Evolutionary conservation across 2,888 invertebrate species (phyloP).

Genomic region (Eurytoma adleriae): DNA sequence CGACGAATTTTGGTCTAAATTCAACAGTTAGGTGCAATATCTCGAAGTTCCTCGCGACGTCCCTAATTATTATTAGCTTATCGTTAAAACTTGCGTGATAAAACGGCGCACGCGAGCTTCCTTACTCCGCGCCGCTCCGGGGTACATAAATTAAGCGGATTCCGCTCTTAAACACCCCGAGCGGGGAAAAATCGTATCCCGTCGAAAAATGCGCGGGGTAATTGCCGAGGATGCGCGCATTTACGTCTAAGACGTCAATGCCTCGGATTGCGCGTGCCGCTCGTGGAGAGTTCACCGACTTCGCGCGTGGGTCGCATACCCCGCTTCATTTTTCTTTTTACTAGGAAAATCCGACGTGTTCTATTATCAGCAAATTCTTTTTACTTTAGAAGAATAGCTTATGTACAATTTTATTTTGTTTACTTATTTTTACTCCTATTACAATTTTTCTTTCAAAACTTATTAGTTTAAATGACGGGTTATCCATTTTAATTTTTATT

Average conservation of each 20-base stretch:
- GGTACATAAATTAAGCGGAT: constrained; percentile 33
- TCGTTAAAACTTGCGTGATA: constrained; percentile 36
- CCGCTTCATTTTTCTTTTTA: no score
- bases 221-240: constrained; percentile 32
- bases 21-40: no score
- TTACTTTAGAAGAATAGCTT: no score
- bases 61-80: constrained; percentile 45
- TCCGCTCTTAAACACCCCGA: constrained; percentile 36
- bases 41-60: not conserved
- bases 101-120: not conserved
- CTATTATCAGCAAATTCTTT: no score
- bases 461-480: no score
- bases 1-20: no score
- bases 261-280: constrained; percentile 19
- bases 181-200: constrained; percentile 9
- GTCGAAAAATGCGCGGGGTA: constrained; percentile 16
- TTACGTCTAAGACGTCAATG: constrained; percentile 26
- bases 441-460: no score
- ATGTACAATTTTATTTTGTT: no score
- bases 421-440: no score
- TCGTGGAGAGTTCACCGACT: not conserved
- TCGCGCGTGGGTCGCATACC: not conserved
- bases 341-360: no score
- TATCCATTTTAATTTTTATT: no score
- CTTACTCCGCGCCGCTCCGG: not conserved